Conservation (phyloP, 1,140 invertebrate species). For the Eumeta japonica region DNA sequence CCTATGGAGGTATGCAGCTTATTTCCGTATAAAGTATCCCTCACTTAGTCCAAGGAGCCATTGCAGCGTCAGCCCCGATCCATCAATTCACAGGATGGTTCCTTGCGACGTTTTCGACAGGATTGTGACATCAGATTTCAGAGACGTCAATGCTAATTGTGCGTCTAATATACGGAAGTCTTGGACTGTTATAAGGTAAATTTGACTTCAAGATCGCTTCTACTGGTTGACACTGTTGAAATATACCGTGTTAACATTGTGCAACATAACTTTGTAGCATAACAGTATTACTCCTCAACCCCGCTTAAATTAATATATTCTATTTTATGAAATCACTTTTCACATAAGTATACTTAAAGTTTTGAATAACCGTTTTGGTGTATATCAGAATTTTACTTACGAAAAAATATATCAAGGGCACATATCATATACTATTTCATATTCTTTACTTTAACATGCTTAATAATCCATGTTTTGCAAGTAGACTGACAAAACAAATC, state of each 20-base stretch:
- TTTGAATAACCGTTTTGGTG: not conserved
- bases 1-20: slow-evolving; percentile 96
- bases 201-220: slow-evolving; percentile 14
- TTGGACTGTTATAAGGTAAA: slow-evolving; percentile 73
- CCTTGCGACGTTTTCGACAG: slow-evolving; percentile 65
- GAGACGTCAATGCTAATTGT: slow-evolving; percentile 63
- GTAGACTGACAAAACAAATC: too few relatives aligned
- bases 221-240: too few relatives aligned
- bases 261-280: not conserved
- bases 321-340: too few relatives aligned
- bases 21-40: slow-evolving; percentile 97
- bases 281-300: too few relatives aligned
- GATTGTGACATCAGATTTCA: slow-evolving; percentile 79
- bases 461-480: too few relatives aligned
- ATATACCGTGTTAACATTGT: not conserved
- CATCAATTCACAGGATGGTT: slow-evolving; percentile 73
- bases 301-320: too few relatives aligned
- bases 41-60: slow-evolving; percentile 81
- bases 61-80: slow-evolving; percentile 94
- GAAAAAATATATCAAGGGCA: not conserved
- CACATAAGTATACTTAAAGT: too few relatives aligned
- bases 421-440: too few relatives aligned
- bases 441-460: too few relatives aligned
- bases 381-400: not conserved
- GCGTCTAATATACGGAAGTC: slow-evolving; percentile 72